Conservation (phyloP, 1,140 invertebrate species). For the Ceratina calcarata region DNA sequence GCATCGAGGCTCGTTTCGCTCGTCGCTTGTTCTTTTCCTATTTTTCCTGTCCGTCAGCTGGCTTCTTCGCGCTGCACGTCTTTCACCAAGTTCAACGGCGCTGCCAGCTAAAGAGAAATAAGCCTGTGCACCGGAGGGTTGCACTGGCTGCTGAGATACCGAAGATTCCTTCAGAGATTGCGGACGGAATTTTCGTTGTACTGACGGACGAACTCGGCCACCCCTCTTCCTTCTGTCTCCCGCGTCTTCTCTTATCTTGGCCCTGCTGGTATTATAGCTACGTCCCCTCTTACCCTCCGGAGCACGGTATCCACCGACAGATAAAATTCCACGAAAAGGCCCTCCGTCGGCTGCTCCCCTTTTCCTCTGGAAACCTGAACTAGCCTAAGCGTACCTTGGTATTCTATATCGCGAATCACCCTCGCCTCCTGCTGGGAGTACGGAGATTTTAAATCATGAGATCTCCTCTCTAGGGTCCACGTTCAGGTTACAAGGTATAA, state of each 20-base stretch:
- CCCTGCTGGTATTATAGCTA: conserved; percentile 58
- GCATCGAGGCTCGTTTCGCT: conserved; percentile 19
- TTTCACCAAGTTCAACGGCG: conserved; percentile 52
- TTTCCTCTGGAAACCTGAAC: conserved; percentile 61
- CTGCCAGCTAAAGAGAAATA: conserved; percentile 48
- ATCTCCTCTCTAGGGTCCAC: conserved; percentile 46
- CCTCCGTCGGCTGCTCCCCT: conserved; percentile 59
- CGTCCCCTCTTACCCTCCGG: conserved; percentile 38
- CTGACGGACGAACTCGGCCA: conserved; percentile 73
- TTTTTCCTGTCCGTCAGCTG: conserved; percentile 24
- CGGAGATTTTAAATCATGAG: conserved; percentile 65
- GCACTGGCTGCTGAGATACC: conserved; percentile 71
- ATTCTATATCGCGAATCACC: conserved; percentile 45
- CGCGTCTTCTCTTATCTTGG: conserved; percentile 68
- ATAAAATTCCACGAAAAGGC: conserved; percentile 74
- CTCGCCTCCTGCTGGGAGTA: neutral
- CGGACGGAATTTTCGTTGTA: conserved; percentile 74
- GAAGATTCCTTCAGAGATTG: conserved; percentile 78
- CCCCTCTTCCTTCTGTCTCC: conserved; percentile 47
- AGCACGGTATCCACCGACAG: conserved; percentile 70
- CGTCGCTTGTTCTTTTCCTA: conserved; percentile 34
- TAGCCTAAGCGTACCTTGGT: conserved; percentile 42
- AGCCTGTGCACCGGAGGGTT: conserved; percentile 51
- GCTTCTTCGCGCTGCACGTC: conserved; percentile 45
- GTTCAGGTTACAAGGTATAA: conserved; percentile 33